A percentile compares a stretch with the other conserved stretches of the same genome.
These are phyloP conservation scores for Ptychochromis oligacanthus DNA, from an alignment of 2,113 vertebrate genomes.

Conservation along the genomic window DNA sequence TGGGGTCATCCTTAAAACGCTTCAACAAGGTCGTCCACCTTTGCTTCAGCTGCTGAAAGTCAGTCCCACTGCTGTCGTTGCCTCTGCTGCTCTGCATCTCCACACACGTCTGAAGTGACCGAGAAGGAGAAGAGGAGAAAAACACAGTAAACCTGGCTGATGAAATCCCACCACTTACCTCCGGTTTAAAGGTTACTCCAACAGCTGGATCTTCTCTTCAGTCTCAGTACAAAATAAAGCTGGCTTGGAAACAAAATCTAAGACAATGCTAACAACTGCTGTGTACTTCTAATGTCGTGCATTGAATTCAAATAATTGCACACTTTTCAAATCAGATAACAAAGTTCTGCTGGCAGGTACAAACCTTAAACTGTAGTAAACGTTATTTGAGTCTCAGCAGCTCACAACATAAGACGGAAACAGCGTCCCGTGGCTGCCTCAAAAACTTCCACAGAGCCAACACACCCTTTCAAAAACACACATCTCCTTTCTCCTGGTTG, in stretches of 20 bases:
- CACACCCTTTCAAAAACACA: constrained; percentile 18
- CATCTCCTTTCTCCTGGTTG: neutral
- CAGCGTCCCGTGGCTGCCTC: neutral
- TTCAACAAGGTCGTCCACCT: constrained; percentile 34
- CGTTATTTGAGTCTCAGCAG: neutral
- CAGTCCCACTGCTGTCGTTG: neutral
- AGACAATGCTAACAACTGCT: neutral
- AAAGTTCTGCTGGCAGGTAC: neutral
- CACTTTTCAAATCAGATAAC: neutral
- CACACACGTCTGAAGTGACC: neutral
- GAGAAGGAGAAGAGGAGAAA: neutral
- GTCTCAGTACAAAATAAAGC: neutral
- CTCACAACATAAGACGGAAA: neutral
- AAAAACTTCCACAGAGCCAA: neutral
- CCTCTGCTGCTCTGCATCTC: constrained; percentile 46
- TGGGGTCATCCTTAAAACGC: constrained; percentile 47
- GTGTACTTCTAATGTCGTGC: neutral
- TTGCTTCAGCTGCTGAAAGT: constrained; percentile 39
- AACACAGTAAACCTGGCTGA: neutral
- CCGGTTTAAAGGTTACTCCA: neutral
- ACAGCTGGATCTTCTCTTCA: neutral
- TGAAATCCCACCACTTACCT: neutral
- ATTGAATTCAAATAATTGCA: neutral
- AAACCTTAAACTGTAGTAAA: constrained; percentile 1
- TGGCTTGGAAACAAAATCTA: neutral